Evolutionary conservation across 92 coral and sea anemone genomes (phyloP).

Genomic region (Scolanthus callimorphus): DNA sequence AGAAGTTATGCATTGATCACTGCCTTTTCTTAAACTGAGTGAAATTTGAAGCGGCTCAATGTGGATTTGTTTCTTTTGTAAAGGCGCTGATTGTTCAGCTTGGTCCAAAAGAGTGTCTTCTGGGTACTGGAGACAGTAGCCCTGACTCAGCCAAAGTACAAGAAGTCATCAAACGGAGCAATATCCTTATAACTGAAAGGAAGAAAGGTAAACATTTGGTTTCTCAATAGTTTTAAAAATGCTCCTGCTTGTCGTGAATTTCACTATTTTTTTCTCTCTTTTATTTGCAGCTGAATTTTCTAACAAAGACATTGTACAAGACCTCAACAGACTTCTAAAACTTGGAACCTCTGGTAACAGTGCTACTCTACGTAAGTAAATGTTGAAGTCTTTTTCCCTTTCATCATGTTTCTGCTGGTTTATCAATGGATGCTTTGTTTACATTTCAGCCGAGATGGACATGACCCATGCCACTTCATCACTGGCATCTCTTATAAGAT

Average conservation of each 20-base stretch:
- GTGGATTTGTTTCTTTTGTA: too few relatives aligned
- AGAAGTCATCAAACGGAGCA: conserved; percentile 84
- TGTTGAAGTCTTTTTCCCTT: too few relatives aligned
- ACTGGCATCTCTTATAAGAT: conserved; percentile 86
- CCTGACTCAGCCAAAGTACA: conserved; percentile 72
- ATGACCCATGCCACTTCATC: conserved; percentile 80
- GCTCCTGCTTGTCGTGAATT: not conserved
- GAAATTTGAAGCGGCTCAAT: too few relatives aligned
- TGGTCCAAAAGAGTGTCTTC: conserved; percentile 91
- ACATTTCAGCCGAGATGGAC: conserved; percentile 89
- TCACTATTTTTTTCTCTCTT: too few relatives aligned
- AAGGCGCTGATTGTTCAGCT: conserved; percentile 94
- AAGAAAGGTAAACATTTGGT: conserved; percentile 86
- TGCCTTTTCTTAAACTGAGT: too few relatives aligned
- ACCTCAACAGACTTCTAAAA: conserved; percentile 92
- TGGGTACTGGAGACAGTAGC: conserved; percentile 66
- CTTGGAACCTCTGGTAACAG: conserved; percentile 82
- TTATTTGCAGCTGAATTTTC: conserved; percentile 88
- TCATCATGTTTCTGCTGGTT: too few relatives aligned
- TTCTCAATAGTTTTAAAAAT: not conserved
- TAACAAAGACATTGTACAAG: conserved; percentile 89
- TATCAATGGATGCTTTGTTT: too few relatives aligned
- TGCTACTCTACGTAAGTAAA: conserved; percentile 86
- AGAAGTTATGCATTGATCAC: too few relatives aligned
- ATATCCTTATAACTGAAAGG: conserved; percentile 79